Evolutionary conservation across 1,140 invertebrate species (phyloP).

Genomic region (Fopius arisanus): DNA sequence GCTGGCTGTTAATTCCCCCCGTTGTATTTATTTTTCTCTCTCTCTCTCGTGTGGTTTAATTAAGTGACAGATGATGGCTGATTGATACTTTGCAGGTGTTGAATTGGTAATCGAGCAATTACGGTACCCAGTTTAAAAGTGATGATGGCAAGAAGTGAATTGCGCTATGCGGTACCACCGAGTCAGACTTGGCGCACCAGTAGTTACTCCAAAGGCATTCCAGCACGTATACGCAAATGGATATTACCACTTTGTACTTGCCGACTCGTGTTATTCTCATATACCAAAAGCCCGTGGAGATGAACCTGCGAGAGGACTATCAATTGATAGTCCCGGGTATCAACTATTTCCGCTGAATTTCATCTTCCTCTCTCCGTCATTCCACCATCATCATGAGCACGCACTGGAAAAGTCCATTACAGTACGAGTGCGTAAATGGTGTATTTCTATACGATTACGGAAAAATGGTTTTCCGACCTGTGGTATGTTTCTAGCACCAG

Average conservation of each 20-base stretch:
- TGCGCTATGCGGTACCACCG: conserved; percentile 43
- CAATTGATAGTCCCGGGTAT: too few relatives aligned
- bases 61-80: conserved; percentile 1
- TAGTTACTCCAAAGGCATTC: conserved; percentile 45
- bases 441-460: too few relatives aligned
- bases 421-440: too few relatives aligned
- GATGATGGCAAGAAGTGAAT: conserved; percentile 48
- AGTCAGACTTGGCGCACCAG: not conserved
- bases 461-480: too few relatives aligned
- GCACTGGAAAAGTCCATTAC: too few relatives aligned
- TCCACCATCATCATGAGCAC: not conserved
- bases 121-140: conserved; percentile 42
- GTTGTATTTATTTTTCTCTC: not conserved
- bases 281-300: not conserved
- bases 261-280: conserved; percentile 20
- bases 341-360: too few relatives aligned
- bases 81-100: conserved; percentile 48
- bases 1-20: not conserved
- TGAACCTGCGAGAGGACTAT: too few relatives aligned
- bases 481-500: too few relatives aligned
- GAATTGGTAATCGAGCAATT: conserved; percentile 55
- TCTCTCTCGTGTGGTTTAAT: not conserved
- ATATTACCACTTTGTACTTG: conserved; percentile 22
- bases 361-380: not conserved
- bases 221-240: conserved; percentile 40